A percentile compares a stretch with the other conserved stretches of the same genome.
Conservation (phyloP, 64 coral and sea anemone species). For the Platygyra sinensis region DNA sequence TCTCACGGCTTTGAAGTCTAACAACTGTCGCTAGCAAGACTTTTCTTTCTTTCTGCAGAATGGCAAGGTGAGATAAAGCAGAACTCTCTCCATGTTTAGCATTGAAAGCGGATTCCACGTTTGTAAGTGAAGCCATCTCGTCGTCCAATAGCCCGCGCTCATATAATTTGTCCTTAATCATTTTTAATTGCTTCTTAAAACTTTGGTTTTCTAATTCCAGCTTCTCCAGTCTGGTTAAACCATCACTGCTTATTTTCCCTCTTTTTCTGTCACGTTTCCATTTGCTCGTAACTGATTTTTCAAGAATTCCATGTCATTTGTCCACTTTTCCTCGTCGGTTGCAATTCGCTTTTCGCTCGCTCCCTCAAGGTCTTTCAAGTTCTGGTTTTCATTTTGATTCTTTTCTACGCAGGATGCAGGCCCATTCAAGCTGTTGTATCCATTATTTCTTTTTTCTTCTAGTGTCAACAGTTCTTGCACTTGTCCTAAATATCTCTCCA, state of each 20-base stretch:
- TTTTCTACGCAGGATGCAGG: background rate
- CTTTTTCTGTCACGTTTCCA: conserved; percentile 2
- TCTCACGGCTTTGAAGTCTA: conserved; percentile 64
- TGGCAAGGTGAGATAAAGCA: conserved; percentile 52
- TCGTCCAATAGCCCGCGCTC: conserved; percentile 67
- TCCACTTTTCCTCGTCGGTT: conserved; percentile 72
- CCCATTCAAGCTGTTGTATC: background rate
- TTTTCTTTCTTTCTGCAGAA: conserved; percentile 76
- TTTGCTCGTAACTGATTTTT: conserved; percentile 72
- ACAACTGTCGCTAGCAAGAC: conserved; percentile 82
- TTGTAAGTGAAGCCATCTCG: conserved; percentile 30
- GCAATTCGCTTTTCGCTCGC: conserved; percentile 62
- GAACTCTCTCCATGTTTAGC: background rate
- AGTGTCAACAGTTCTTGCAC: conserved; percentile 15
- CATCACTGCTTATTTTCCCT: background rate
- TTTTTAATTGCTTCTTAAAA: conserved; percentile 65
- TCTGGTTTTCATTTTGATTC: background rate
- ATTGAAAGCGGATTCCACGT: conserved; percentile 10
- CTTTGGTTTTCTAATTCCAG: conserved; percentile 76
- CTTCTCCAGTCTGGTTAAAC: conserved; percentile 50
- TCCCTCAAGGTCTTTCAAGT: conserved; percentile 40
- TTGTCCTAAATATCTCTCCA: conserved; percentile 37
- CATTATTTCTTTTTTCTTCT: background rate
- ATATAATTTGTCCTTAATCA: conserved; percentile 50
- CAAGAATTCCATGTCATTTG: conserved; percentile 83